phyloP scores from a whole-genome alignment of 2,888 invertebrate species.

The Plagodis dolabraria region DNA sequence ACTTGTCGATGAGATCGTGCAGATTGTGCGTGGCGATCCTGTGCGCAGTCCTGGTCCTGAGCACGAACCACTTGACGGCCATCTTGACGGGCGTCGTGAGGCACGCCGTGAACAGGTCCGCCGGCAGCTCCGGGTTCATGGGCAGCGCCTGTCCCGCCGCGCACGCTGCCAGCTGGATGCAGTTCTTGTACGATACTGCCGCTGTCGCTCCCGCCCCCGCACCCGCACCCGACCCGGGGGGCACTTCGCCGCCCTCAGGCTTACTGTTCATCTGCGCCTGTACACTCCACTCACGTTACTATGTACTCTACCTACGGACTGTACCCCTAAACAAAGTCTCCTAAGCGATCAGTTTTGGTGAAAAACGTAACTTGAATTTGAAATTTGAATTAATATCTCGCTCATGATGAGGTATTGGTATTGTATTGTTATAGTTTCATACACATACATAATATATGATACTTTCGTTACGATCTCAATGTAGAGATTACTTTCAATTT shows the following conservation, averaged over 20 bases:
- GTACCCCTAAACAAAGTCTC: too few relatives aligned
- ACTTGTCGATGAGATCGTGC: slow-evolving; percentile 96
- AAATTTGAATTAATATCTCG: too few relatives aligned
- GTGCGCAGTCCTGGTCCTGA: slow-evolving; percentile 87
- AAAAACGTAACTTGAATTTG: too few relatives aligned
- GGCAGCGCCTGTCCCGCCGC: slow-evolving; percentile 96
- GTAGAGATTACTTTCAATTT: too few relatives aligned
- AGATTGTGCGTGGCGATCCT: slow-evolving; percentile 93
- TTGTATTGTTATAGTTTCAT: too few relatives aligned
- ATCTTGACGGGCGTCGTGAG: slow-evolving; percentile 99
- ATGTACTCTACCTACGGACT: too few relatives aligned
- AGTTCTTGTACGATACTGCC: slow-evolving; percentile 90
- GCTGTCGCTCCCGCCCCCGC: slow-evolving; percentile 50
- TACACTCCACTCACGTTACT: neutral
- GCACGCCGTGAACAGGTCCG: slow-evolving; percentile 98
- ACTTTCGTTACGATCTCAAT: too few relatives aligned
- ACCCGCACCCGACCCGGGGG: slow-evolving; percentile 49
- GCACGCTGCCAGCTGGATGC: slow-evolving; percentile 99
- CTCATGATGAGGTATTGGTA: too few relatives aligned
- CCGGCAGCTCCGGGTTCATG: slow-evolving; percentile 98
- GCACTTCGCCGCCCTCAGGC: slow-evolving; percentile 30
- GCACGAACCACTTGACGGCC: slow-evolving; percentile 96
- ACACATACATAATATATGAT: too few relatives aligned
- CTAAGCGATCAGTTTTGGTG: too few relatives aligned
- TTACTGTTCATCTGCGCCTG: slow-evolving; percentile 20